Conservation (phyloP, 2,113 vertebrate genomes). For the Lampris megalopsis region DNA sequence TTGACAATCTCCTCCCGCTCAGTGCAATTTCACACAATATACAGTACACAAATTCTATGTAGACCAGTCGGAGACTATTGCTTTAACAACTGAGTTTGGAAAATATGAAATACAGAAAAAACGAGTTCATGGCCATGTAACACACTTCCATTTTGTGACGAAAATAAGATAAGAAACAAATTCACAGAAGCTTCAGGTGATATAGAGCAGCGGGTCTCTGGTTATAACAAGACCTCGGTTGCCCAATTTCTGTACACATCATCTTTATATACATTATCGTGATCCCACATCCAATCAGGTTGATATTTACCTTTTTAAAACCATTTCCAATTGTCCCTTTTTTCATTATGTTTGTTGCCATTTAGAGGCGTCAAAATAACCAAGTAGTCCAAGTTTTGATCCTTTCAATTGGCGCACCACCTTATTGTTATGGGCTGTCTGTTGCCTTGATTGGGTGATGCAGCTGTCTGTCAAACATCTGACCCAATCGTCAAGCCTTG, state of each 20-base stretch:
- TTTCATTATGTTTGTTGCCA: slow-evolving; percentile 30
- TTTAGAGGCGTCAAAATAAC: slow-evolving; percentile 66
- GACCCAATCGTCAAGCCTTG: slow-evolving; percentile 86
- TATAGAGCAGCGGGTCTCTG: slow-evolving; percentile 70
- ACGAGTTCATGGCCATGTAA: slow-evolving; percentile 53
- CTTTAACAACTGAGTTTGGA: slow-evolving; percentile 63
- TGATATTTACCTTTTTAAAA: slow-evolving; percentile 61
- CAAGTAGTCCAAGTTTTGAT: slow-evolving; percentile 44
- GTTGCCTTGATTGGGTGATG: slow-evolving; percentile 51
- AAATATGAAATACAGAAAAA: slow-evolving; percentile 62
- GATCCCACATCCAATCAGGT: slow-evolving; percentile 53
- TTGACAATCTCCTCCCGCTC: slow-evolving; percentile 41
- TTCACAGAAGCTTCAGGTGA: slow-evolving; percentile 76
- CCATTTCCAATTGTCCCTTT: slow-evolving; percentile 47
- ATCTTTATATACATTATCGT: slow-evolving; percentile 71
- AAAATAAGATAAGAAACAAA: slow-evolving; percentile 73
- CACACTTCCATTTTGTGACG: slow-evolving; percentile 63
- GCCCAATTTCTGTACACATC: slow-evolving; percentile 78
- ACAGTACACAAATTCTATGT: slow-evolving; percentile 74
- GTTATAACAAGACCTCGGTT: slow-evolving; percentile 72
- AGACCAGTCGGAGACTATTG: slow-evolving; percentile 73
- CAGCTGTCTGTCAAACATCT: slow-evolving; percentile 63
- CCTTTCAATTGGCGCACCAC: slow-evolving; percentile 58
- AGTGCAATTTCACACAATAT: slow-evolving; percentile 76
- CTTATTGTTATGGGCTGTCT: slow-evolving; percentile 52